Base-by-base conservation (phyloP, 2,113 vertebrate species). In the Galbula dea region DNA sequence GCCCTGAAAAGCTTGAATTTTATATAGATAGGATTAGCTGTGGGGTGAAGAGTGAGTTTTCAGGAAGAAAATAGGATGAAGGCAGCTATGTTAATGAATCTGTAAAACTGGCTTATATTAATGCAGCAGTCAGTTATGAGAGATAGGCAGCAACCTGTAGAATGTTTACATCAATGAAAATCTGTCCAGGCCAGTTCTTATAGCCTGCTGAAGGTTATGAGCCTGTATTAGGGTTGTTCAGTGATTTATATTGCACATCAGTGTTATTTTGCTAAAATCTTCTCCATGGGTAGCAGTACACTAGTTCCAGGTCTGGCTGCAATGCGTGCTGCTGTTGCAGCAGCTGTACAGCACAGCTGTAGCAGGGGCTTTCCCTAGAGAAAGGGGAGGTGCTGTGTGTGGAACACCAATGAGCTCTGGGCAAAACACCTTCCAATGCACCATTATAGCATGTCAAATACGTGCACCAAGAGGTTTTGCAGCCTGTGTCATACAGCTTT, bases 41-140 rank as follows among this genome's bases (percentile, higher is more conserved):
- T 86, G 72, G 46, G 48, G 51, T 73, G 58, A 79, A 94, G 48
- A 66, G 84, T 91, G 93, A 83, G 37, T 62, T 81, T 43, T 86
- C 36, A 48, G 9, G 58, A 93, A 74, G 51, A 86, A 87, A 91
- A 88, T 69, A 80, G 59, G 86, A 89, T 83, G 55, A 90, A 86
- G 79, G 41, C 30, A 74, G 39, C 72, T 93, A 52, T 93, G 93
- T 83, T 63, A 88, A 69, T 67, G 71, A 85, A 46, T 95, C 83
- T 76, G 26, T 91, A 57, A 69, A 91, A 85, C 37, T 88, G 18
- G 22, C 5, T 85, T 65, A 19, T 58, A 79, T 73, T 87, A 79
- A 37, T 83, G 58, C 9, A 83, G 54, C 36, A 62, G 30, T 36
- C 51, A 71, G 12, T 84, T 68, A 34, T 18, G 69, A 30, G 51